Evolutionary conservation across 2,113 vertebrate species (phyloP).

Genomic region (Corythornis cristatus): DNA sequence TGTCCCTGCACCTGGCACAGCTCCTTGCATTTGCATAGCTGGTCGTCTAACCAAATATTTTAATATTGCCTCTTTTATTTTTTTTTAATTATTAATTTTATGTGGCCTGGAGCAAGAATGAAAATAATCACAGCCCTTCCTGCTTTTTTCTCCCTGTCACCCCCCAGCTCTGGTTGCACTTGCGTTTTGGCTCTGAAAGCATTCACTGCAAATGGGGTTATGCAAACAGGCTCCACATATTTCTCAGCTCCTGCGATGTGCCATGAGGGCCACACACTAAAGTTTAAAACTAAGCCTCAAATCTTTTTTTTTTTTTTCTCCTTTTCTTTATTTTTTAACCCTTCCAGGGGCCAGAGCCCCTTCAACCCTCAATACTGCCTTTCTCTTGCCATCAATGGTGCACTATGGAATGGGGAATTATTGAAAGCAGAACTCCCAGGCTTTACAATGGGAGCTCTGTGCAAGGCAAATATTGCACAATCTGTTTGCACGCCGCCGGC

Average conservation of each 20-base stretch:
- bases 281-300: constrained; percentile 34
- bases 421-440: constrained; percentile 78
- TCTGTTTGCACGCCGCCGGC: constrained; percentile 72
- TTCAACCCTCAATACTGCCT: constrained; percentile 75
- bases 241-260: constrained; percentile 23
- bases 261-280: constrained; percentile 57
- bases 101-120: constrained; percentile 44
- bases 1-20: constrained; percentile 30
- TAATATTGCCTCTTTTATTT: background rate
- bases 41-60: constrained; percentile 52
- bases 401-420: constrained; percentile 79
- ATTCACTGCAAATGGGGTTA: constrained; percentile 41
- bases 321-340: constrained; percentile 71
- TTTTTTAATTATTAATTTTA: constrained; percentile 24
- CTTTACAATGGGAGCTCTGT: constrained; percentile 82
- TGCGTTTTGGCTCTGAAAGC: background rate
- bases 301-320: background rate
- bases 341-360: constrained; percentile 34
- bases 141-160: background rate
- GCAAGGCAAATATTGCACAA: constrained; percentile 73
- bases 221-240: constrained; percentile 45
- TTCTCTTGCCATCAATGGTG: constrained; percentile 79
- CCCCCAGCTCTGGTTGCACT: constrained; percentile 1
- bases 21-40: background rate
- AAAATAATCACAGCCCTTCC: constrained; percentile 59